These are phyloP conservation scores for Excalfactoria chinensis DNA, from an alignment of 2,113 vertebrate genomes.

Conservation along the genomic window DNA sequence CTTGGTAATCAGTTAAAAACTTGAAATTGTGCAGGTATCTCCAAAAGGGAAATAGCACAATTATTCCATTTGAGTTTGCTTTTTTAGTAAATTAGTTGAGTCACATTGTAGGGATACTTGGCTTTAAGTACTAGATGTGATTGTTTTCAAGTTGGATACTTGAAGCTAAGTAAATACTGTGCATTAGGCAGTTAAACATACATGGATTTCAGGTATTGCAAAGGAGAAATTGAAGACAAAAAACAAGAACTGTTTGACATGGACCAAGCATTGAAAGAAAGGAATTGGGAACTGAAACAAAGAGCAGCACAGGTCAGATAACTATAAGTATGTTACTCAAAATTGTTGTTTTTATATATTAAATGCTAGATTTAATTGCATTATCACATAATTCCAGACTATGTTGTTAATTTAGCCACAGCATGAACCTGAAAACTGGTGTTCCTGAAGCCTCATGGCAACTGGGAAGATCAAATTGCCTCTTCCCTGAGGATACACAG, in stretches of 20 bases:
- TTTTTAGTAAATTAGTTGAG: background rate
- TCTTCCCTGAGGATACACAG: too few relatives aligned
- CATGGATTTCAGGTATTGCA: slow-evolving; percentile 84
- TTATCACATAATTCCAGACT: background rate
- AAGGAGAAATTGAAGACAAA: slow-evolving; percentile 89
- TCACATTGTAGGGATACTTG: background rate
- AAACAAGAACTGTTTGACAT: slow-evolving; percentile 89
- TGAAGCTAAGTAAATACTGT: background rate
- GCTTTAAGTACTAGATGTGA: background rate
- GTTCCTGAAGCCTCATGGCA: background rate
- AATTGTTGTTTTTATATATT: background rate
- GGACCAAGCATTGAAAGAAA: slow-evolving; percentile 90
- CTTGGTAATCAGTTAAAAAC: background rate
- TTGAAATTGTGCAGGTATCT: background rate
- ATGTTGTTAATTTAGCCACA: background rate
- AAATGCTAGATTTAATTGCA: background rate
- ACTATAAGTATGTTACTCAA: background rate
- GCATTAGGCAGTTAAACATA: background rate
- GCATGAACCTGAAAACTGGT: background rate
- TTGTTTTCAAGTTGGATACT: background rate
- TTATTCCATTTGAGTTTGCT: background rate
- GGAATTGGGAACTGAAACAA: slow-evolving; percentile 94
- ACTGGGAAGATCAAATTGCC: background rate
- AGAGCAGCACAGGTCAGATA: slow-evolving; percentile 89
- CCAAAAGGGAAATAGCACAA: background rate